A percentile compares a stretch with the other conserved stretches of the same genome.
Evolutionary conservation across 2,113 vertebrate genomes (phyloP).

Genomic region (Ptychochromis oligacanthus): DNA sequence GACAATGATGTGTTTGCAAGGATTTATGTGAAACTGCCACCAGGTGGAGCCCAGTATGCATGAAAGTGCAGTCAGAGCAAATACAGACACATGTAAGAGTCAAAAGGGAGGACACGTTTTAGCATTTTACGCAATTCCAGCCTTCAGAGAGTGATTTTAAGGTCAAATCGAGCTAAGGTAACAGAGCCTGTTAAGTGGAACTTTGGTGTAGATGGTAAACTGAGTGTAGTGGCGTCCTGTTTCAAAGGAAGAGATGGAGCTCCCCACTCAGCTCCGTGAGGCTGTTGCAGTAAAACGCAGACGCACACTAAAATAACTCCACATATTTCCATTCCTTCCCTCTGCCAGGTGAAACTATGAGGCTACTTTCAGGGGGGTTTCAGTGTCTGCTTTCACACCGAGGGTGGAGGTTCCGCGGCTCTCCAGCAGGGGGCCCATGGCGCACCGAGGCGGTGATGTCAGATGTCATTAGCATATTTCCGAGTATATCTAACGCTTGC

Average conservation of each 20-base stretch:
- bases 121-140: neutral
- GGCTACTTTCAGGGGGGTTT: neutral
- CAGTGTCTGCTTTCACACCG: neutral
- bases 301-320: neutral
- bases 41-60: slow-evolving; percentile 36
- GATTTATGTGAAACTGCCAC: slow-evolving; percentile 9
- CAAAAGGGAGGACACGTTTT: neutral
- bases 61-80: neutral
- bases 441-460: slow-evolving; percentile 71
- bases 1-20: neutral
- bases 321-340: accelerated
- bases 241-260: accelerated
- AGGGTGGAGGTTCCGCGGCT: neutral
- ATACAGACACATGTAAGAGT: neutral
- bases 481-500: slow-evolving; percentile 70
- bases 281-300: neutral
- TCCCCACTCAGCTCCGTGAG: neutral
- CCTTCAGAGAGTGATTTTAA: accelerated
- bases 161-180: neutral
- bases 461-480: slow-evolving; percentile 80
- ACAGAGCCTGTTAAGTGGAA: neutral
- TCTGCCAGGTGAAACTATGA: neutral
- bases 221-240: neutral
- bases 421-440: slow-evolving; percentile 22
- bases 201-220: accelerated